Evolutionary conservation across 2,113 vertebrate genomes (phyloP).

Genomic region (Lophius piscatorius): DNA sequence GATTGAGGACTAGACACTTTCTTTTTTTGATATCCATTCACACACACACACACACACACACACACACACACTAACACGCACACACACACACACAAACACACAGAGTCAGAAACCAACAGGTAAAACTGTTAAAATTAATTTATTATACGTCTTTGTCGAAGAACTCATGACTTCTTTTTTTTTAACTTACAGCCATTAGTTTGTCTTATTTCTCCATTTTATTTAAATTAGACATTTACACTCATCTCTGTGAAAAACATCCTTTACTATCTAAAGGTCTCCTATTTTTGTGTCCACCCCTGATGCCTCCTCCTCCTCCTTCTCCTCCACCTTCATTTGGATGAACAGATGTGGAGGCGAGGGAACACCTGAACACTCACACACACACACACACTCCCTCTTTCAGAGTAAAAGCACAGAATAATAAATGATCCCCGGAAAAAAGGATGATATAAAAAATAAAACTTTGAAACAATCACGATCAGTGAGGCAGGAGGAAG

Average conservation of each 20-base stretch:
- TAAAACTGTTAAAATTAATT: constrained; percentile 81
- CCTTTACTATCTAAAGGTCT: constrained; percentile 50
- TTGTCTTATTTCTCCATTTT: constrained; percentile 46
- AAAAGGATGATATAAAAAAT: constrained; percentile 52
- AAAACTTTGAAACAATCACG: constrained; percentile 53
- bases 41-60: constrained; percentile 1
- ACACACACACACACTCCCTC: not conserved
- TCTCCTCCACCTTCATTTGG: constrained; percentile 7
- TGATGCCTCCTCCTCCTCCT: constrained; percentile 6
- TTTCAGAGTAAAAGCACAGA: constrained; percentile 26
- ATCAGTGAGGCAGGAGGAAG: no score
- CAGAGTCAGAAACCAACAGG: not conserved
- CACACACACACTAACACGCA: not conserved
- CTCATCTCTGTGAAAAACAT: constrained; percentile 57
- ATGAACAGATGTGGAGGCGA: constrained; percentile 40
- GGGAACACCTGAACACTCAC: constrained; percentile 55
- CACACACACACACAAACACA: not conserved
- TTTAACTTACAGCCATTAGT: constrained; percentile 78
- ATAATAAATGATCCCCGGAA: constrained; percentile 19
- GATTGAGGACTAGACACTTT: no score
- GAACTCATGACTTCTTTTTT: constrained; percentile 73
- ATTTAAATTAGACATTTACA: constrained; percentile 77
- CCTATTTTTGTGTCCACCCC: constrained; percentile 22
- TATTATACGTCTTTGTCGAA: constrained; percentile 83
- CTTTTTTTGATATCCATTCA: no score